Conservation (phyloP, 2,113 vertebrate genomes). For the Rhinopomastus cyanomelas region DNA sequence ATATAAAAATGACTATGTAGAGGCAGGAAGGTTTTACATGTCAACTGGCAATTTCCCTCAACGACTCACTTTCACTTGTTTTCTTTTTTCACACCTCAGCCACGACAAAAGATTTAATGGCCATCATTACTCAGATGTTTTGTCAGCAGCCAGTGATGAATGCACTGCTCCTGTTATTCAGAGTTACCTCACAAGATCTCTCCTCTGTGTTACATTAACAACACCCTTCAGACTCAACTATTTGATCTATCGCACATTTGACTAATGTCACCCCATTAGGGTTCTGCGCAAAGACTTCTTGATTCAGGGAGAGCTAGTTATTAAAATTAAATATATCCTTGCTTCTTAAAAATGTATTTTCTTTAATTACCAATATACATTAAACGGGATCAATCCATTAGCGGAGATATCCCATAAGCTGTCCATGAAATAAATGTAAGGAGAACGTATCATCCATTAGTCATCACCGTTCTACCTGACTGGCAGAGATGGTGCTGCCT, state of each 20-base stretch:
- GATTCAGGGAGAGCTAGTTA: conserved; percentile 21
- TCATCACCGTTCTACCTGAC: neutral
- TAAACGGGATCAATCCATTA: conserved; percentile 46
- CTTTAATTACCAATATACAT: conserved; percentile 61
- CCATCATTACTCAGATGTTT: conserved; percentile 67
- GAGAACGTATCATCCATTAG: neutral
- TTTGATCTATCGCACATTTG: conserved; percentile 60
- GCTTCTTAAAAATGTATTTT: conserved; percentile 53
- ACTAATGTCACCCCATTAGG: conserved; percentile 52
- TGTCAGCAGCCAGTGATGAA: conserved; percentile 63
- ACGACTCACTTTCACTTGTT: conserved; percentile 50
- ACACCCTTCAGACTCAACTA: conserved; percentile 51
- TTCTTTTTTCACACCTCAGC: conserved; percentile 33
- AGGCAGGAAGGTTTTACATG: conserved; percentile 38
- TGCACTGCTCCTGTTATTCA: conserved; percentile 45
- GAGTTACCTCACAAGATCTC: conserved; percentile 55
- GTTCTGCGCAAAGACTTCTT: conserved; percentile 31
- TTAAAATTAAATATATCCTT: conserved; percentile 60
- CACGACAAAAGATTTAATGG: conserved; percentile 63
- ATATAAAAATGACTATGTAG: neutral
- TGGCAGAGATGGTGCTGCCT: neutral
- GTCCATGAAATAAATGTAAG: neutral
- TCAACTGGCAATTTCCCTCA: conserved; percentile 52
- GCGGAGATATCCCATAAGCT: neutral
- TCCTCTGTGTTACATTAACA: conserved; percentile 58